These are phyloP conservation scores for Atherix ibis DNA, from an alignment of 2,888 invertebrate species.

Conservation along the genomic window DNA sequence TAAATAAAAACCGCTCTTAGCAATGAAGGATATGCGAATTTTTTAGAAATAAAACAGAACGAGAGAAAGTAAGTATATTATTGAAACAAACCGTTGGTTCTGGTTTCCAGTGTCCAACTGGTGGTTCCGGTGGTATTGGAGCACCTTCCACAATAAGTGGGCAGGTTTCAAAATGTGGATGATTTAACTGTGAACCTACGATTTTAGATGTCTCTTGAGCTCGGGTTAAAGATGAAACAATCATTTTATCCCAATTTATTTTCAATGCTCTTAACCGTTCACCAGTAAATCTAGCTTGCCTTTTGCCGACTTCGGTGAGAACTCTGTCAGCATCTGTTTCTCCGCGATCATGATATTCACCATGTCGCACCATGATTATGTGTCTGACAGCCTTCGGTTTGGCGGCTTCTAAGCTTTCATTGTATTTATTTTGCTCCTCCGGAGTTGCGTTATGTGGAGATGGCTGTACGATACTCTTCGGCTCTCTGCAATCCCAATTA, in stretches of 20 bases:
- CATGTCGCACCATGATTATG: constrained; percentile 81
- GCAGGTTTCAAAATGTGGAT: constrained; percentile 45
- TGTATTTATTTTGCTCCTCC: constrained; percentile 50
- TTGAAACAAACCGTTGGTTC: constrained; percentile 37
- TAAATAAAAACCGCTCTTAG: too few species aligned
- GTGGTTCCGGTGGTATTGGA: constrained; percentile 88
- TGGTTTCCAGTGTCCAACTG: constrained; percentile 73
- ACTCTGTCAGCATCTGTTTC: constrained; percentile 52
- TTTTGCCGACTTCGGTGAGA: constrained; percentile 63
- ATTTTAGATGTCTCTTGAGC: constrained; percentile 83
- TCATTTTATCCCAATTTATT: constrained; percentile 62
- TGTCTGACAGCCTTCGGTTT: constrained; percentile 47
- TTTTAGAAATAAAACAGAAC: too few species aligned
- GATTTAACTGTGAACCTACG: constrained; percentile 54
- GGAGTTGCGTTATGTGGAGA: constrained; percentile 25
- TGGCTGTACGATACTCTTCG: constrained; percentile 53
- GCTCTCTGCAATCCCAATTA: constrained; percentile 82
- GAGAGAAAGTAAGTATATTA: too few species aligned
- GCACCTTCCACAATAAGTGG: constrained; percentile 80
- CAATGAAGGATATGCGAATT: too few species aligned
- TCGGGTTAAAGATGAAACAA: constrained; percentile 83
- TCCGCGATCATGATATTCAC: constrained; percentile 75
- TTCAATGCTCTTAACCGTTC: constrained; percentile 58
- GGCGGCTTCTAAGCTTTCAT: constrained; percentile 46
- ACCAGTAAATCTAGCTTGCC: constrained; percentile 79